Evolutionary conservation across 2,888 invertebrate species (phyloP), one percentile per base, ranked within the genome.

Genomic region (Hydropsyche betteni): DNA sequence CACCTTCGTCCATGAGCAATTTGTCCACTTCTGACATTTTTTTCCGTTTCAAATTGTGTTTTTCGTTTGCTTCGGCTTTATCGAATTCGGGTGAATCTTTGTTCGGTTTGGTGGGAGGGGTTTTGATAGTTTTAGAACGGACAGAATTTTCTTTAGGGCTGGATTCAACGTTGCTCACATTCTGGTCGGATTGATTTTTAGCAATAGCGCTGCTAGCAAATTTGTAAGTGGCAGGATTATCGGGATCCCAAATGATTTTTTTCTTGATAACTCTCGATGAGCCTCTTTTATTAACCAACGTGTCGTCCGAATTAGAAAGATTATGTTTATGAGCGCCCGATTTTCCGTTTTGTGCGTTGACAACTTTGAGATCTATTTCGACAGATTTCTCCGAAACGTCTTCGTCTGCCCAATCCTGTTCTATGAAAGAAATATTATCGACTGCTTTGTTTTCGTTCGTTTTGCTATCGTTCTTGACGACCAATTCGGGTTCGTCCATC

Each of bases 1-100:
- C 94, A 0, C 95, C 95, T 82, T 95, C 95, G 83, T 95, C 95
- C 85, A 93, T 93, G 77, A 95, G 85, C 71, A 95, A 83, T 77
- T 88, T 90, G 81, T 94, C 94, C 73, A 95, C 88, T 85, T 95
- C 95, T 24, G 90, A 88, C 75, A 90, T 84, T 78, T 89, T 87
- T 80, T 88, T 89, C 79, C 89, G 24, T 24, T 24, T 24, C 24
- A 24, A 24, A 24, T 24, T 24, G 14, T 74, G n/a, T 52, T 50
- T 74, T 74, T 78, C 55, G 24, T 70, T 12, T 55, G 73, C 14
- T 71, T 69, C 50, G 53, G 0, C 24, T 77, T 76, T 69, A 50
- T 69, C n/a, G 16, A 12, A 24, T 51, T 34, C 16, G 8, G 34
- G 55, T 38, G n/a, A 74, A 52, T 80, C 80, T 44, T 76, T 75